These are phyloP conservation scores for Pediacus dermestoides DNA, from an alignment of 2,888 invertebrate genomes.

Conservation along the genomic window DNA sequence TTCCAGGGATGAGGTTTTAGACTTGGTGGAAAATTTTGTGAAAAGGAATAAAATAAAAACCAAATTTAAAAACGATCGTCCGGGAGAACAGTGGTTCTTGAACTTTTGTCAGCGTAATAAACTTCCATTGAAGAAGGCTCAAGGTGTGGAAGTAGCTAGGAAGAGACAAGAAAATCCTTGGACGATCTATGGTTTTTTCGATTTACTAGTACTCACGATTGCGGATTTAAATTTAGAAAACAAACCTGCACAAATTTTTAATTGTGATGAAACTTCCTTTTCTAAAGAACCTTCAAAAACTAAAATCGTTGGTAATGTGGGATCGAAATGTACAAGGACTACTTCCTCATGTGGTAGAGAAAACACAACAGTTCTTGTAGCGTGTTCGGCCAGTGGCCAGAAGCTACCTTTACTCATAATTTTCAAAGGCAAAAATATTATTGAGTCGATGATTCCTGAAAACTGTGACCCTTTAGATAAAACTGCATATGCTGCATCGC, in stretches of 20 bases:
- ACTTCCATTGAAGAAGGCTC: constrained; percentile 12
- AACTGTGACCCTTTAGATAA: constrained; percentile 1
- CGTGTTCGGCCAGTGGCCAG: constrained; percentile 5
- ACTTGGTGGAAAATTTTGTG: constrained; percentile 11
- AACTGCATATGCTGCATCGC: constrained; percentile 2
- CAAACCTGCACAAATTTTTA: constrained; percentile 10
- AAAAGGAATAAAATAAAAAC: constrained; percentile 6
- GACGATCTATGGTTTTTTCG: constrained; percentile 11
- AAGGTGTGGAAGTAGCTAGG: constrained; percentile 12
- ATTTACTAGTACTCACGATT: constrained; percentile 9
- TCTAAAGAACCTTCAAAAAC: too few species aligned
- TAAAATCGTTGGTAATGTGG: constrained; percentile 17
- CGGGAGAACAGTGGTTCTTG: constrained; percentile 11
- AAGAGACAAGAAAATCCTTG: constrained; percentile 10
- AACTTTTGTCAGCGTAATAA: constrained; percentile 10
- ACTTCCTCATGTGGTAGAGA: constrained; percentile 12
- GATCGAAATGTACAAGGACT: constrained; percentile 10
- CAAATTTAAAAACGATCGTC: constrained; percentile 18
- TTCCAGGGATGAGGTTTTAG: constrained; percentile 14
- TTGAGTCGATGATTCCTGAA: constrained; percentile 6
- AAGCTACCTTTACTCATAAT: constrained; percentile 12
- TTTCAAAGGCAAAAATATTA: constrained; percentile 17
- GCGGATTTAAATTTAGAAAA: constrained; percentile 9
- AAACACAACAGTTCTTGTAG: constrained; percentile 11
- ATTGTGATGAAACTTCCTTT: constrained; percentile 17